These are phyloP conservation scores for Climacteris rufus DNA, from an alignment of 2,113 vertebrate genomes.

Conservation along the genomic window DNA sequence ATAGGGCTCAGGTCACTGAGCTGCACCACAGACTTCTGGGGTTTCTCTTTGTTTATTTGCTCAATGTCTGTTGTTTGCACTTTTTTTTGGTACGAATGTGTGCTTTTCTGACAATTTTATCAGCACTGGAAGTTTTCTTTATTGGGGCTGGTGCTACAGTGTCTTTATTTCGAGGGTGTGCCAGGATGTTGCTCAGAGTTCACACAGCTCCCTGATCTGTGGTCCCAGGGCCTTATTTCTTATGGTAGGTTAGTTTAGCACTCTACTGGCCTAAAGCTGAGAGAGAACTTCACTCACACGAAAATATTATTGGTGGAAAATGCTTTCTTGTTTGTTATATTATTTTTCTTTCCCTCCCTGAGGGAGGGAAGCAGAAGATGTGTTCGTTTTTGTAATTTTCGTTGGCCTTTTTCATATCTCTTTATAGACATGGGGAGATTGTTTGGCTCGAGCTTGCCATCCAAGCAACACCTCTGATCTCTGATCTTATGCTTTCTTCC, in stretches of 20 bases:
- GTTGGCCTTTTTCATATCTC: constrained; percentile 10
- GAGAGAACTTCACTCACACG: neutral
- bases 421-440: neutral
- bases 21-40: neutral
- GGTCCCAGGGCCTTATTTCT: neutral
- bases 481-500: neutral
- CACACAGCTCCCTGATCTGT: neutral
- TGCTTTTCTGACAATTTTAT: neutral
- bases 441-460: neutral
- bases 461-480: neutral
- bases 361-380: neutral
- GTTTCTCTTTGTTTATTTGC: neutral
- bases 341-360: neutral
- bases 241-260: neutral
- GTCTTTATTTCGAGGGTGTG: neutral
- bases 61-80: neutral
- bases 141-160: neutral
- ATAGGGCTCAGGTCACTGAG: neutral
- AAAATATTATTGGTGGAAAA: neutral
- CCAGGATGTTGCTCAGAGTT: neutral
- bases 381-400: constrained; percentile 25
- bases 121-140: neutral
- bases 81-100: neutral
- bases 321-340: neutral
- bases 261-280: neutral